Evolutionary conservation across 35 echinoderm and acorn worm species (phyloP), one percentile per base, ranked within the genome.

Genomic region (Hemicentrotus pulcherrimus): DNA sequence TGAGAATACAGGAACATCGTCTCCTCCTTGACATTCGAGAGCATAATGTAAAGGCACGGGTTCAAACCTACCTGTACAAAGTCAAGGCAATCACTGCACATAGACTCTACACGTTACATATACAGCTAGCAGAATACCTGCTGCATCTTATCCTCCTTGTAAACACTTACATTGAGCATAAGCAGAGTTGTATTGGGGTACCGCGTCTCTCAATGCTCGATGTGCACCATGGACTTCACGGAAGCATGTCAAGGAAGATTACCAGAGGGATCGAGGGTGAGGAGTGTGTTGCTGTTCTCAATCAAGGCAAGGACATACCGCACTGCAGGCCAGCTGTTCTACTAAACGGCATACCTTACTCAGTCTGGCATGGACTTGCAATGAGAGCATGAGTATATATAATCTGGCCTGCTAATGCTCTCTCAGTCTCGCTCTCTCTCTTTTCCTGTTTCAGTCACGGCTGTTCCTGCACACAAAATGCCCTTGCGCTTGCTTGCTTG

Each of bases 81-180:
- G 50, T 9, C 50, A 55, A 11, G 1, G 50, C 50, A 55, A 55
- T 55, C 11, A 55, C 1, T 50, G 48, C 0, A 50, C 1, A 50
- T 0, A 10, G 48, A 50, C 48, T 50, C 50, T 55, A 10, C 15
- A 11, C 12, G 9, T 11, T 14, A 55, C 50, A 55, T 11, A 11
- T 41, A 41, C 50, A 41, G 35, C 35, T 41, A 55, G 50, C 50
- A 55, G 50, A 41, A 55, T 55, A 10, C 50, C 12, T 11, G 15
- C 50, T 14, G 50, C 12, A 55, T 55, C 50, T 55, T 15, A 78
- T 78, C 7, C 65, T 4, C 19, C 22, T n/a, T 28, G 65, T 78
- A 78, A 78, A 28, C 65, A 78, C 65, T 78, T 78, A 78, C 65
- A 78, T 78, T 78, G 19, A 78, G 65, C 65, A 78, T 78, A 78